phyloP scores from a whole-genome alignment of 2,113 vertebrate genomes.

The Argyrosomus japonicus region DNA sequence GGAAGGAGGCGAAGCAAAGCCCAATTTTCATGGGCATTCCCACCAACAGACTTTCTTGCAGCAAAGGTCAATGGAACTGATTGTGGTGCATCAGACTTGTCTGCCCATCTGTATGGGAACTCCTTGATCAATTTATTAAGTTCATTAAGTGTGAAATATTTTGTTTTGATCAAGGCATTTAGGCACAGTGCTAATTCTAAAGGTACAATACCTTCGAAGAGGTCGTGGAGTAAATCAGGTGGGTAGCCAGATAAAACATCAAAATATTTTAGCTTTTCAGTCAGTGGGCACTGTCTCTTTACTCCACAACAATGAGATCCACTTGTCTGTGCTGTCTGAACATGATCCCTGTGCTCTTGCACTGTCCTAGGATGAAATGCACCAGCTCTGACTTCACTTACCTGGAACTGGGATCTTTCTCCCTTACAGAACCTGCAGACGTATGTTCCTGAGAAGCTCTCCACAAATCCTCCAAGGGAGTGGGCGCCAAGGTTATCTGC shows the following conservation, averaged over 20 bases:
- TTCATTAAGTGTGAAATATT: constrained; percentile 4
- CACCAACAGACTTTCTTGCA: not conserved
- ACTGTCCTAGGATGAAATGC: not conserved
- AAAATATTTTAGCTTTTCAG: constrained; percentile 11
- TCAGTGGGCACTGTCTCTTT: constrained; percentile 2
- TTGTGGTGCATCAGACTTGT: not conserved
- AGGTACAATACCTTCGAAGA: constrained; percentile 15
- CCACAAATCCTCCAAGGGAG: constrained; percentile 8
- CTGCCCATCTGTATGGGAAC: not conserved
- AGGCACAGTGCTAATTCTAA: constrained; percentile 3
- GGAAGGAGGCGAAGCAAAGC: not conserved
- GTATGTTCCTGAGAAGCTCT: constrained; percentile 8
- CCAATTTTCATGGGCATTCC: constrained; percentile 3
- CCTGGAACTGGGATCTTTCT: no score
- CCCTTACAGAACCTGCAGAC: constrained; percentile 20
- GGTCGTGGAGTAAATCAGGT: not conserved
- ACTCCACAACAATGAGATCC: not conserved
- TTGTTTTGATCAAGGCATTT: not conserved
- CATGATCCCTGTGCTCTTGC: not conserved
- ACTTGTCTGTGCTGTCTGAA: not conserved
- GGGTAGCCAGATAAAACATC: constrained; percentile 13
- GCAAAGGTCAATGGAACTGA: not conserved
- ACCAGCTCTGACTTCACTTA: no score
- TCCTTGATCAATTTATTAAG: not conserved
- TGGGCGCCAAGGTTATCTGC: constrained; percentile 23